phyloP scores from a whole-genome alignment of 1,140 invertebrate genomes.

The Cotesia vestalis region DNA sequence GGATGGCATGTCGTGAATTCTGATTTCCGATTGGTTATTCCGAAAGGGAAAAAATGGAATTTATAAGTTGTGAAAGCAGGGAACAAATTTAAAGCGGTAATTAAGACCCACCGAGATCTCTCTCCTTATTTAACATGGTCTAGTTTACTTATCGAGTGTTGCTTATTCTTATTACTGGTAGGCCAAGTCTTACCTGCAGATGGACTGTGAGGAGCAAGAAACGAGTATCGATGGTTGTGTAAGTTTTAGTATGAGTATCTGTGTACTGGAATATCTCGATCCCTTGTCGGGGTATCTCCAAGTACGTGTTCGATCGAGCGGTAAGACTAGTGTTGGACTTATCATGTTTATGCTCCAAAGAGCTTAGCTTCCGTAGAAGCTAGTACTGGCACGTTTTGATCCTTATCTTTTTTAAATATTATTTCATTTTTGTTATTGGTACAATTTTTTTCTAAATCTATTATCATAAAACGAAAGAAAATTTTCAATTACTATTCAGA shows the following conservation, averaged over 20 bases:
- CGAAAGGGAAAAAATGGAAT: background rate
- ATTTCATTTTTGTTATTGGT: slow-evolving; percentile 1
- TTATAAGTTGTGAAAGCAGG: slow-evolving; percentile 12
- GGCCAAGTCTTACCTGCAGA: too few relatives aligned
- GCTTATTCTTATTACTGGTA: too few relatives aligned
- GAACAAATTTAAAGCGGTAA: slow-evolving; percentile 5
- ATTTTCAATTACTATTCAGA: too few relatives aligned
- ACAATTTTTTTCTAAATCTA: background rate
- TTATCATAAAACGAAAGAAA: background rate
- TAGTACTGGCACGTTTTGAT: background rate
- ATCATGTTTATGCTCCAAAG: slow-evolving; percentile 36
- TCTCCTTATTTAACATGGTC: too few relatives aligned
- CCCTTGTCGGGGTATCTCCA: slow-evolving; percentile 15
- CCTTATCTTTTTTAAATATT: background rate
- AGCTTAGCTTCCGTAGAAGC: slow-evolving; percentile 9
- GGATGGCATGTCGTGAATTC: too few relatives aligned
- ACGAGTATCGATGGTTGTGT: too few relatives aligned
- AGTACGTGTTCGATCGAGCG: slow-evolving; percentile 34
- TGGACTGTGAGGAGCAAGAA: too few relatives aligned
- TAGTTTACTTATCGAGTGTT: too few relatives aligned
- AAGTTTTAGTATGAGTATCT: too few relatives aligned
- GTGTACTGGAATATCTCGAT: too few relatives aligned
- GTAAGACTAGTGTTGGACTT: slow-evolving; percentile 34
- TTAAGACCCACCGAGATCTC: too few relatives aligned
- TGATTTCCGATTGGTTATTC: too few relatives aligned